Conservation (phyloP, 2,113 vertebrate species). For the Tychaedon coryphoeus region DNA sequence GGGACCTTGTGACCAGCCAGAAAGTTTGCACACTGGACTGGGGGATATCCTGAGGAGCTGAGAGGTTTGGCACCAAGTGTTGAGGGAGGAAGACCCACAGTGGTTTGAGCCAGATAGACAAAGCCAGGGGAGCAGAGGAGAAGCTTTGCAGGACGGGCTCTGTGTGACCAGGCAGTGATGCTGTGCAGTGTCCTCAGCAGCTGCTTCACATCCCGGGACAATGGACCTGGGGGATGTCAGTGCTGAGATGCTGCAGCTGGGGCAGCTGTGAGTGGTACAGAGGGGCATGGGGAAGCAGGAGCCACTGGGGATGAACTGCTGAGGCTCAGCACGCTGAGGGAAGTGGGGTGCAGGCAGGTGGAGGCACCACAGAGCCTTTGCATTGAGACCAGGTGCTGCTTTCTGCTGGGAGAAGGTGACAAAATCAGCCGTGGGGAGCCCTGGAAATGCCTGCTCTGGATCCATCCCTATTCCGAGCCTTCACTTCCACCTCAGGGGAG, state of each 20-base stretch:
- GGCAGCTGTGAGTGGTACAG: not conserved
- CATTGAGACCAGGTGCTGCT: not conserved
- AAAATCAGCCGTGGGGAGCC: not conserved
- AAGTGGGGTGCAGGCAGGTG: not conserved
- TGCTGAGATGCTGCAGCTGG: accelerated
- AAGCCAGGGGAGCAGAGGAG: not conserved
- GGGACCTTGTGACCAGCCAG: not conserved
- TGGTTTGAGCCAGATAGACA: not conserved
- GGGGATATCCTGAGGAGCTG: not conserved
- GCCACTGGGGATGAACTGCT: not conserved
- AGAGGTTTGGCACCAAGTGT: not conserved
- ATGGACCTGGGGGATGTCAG: not conserved
- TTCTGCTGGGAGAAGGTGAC: not conserved
- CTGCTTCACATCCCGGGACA: accelerated
- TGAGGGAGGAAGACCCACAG: not conserved
- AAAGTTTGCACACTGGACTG: not conserved
- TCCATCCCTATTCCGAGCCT: not conserved
- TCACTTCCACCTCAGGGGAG: not conserved
- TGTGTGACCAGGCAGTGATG: not conserved
- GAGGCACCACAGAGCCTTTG: not conserved
- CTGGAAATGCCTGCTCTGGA: not conserved
- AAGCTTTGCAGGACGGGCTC: not conserved
- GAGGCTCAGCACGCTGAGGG: not conserved
- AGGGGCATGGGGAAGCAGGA: not conserved
- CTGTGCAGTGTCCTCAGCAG: not conserved